Base-by-base conservation (phyloP, 1,140 invertebrate species). In the Cydia splendana region DNA sequence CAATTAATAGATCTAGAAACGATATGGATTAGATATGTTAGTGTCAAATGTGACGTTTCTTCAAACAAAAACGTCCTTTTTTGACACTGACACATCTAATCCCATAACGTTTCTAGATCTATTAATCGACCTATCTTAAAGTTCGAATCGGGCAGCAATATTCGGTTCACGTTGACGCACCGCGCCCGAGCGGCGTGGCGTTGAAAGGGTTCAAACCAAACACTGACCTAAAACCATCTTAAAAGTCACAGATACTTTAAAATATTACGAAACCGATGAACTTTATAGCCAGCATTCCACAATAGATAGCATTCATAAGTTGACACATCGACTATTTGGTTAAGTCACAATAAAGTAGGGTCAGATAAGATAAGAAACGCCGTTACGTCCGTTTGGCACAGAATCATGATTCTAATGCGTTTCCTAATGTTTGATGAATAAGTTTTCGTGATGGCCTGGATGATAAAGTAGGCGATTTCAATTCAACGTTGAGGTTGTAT, bases 241-340 rank as follows among this genome's bases (percentile, higher is more conserved):
- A 20, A 62, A 62, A 20, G n/a, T 62, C 18, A 62, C 57, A 62
- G 57, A 62, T 62, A 62, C 18, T 24, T 62, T 24, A 24, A 62
- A 62, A 62, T 62, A 62, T 62, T 62, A 62, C 57, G 57, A 62
- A 62, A 62, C 57, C 57, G 20, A 62, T 62, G 57, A 62, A 62
- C 57, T 62, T 62, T 62, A 62, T 62, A 62, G 7, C 57, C 57
- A 15, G n/a, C 15, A 4, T 15, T 7, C 53, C 57, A 62, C 57
- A 62, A 62, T 3, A 62, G 57, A 62, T 53, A 53, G 7, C 57
- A 62, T 62, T 62, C 20, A 62, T 62, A 62, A 18, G 57, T 62
- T 62, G 57, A 62, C 57, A 62, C 20, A 62, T 24, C 9, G 20
- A 62, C 18, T 24, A 24, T 62, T 62, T 62, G 57, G 57, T 62